Evolutionary conservation across 53 echinoderm and acorn worm genomes (phyloP), one percentile per base, ranked within the genome.

Genomic region (Glandiceps talaboti): DNA sequence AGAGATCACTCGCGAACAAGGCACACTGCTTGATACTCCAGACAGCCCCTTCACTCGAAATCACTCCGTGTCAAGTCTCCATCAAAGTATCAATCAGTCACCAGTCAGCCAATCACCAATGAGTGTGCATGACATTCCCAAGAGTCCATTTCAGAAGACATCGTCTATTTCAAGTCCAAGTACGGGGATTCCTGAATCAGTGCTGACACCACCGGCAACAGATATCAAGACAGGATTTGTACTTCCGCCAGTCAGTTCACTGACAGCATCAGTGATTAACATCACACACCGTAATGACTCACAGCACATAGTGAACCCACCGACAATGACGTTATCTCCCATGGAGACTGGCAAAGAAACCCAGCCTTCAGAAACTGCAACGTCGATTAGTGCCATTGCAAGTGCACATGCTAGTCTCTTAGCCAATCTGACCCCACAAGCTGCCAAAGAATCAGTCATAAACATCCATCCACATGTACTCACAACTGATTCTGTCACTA

Each of bases 151-250:
- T 29, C 77, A 85, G 74, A 88, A 88, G 80, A 85, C 80, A 30
- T 81, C 77, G 6, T 74, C 87, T 10, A 82, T 77, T 14, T 80
- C 85, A 76, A 91, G 88, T 76, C 91, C 91, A 30, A 91, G 88
- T 76, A 87, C 91, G 29, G 87, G 85, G 73, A 81, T 87, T 28
- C 91, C 88, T 1, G 91, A 91, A 1, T 88, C 88, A 14, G 74
- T 91, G 73, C 81, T 91, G 64, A 91, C 91, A 32, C 91, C 91
- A 72, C 91, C 91, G n/a, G 80, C 87, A 27, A 87, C 91, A 74
- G 91, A 91, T 80, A 82, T 85, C 78, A 88, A 91, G 75, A 82
- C 88, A 28, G 87, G 87, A 77, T 91, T 86, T 78, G 79, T 85
- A 28, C 88, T 88, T 29, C 85, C 88, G 1, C 82, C 88, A 27